Base-by-base conservation (phyloP, 2,888 invertebrate genomes). In the Eristalis tenax region DNA sequence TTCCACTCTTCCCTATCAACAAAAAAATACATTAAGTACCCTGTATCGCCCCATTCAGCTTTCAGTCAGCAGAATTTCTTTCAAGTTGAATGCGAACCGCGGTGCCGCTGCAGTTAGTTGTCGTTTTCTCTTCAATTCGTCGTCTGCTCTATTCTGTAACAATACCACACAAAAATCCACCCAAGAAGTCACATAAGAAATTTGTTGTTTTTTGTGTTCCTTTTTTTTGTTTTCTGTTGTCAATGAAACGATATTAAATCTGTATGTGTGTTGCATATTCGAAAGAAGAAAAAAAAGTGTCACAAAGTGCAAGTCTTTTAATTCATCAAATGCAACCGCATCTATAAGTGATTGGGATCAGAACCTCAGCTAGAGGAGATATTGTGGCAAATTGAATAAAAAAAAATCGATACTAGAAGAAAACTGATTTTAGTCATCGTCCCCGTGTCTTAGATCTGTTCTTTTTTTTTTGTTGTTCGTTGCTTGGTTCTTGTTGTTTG, bases 21-120 rank as follows among this genome's bases (percentile, higher is more conserved):
- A 82, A 82, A 86, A 82, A 86, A 79, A 50, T 8, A 50, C 82
- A 79, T 78, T 85, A 75, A 63, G 23, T 78, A 38, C 61, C 74
- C 70, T 71, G 82, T 68, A 78, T 82, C 86, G 86, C 63, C 63
- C 82, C 78, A 83, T 86, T 86, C 86, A 86, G 86, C 82, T 86
- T 86, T 86, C 86, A 86, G 86, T 86, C 86, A 86, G 86, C 86
- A 83, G 78, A 78, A 75, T 75, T 78, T 83, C 82, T 71, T 86
- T 79, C 86, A 78, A 78, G 66, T 82, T 66, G 78, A 75, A 82
- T 82, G 82, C 82, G 82, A 82, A 78, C 71, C 74, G 75, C 71
- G 78, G 82, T 75, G 71, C 78, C 78, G 64, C 40, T 38, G 78
- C 70, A 50, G 50, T 50, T 18, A 50, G 50, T 50, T 50, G 18